Evolutionary conservation across 2,888 invertebrate species (phyloP).

Genomic region (Caenorhabditis sp.): DNA sequence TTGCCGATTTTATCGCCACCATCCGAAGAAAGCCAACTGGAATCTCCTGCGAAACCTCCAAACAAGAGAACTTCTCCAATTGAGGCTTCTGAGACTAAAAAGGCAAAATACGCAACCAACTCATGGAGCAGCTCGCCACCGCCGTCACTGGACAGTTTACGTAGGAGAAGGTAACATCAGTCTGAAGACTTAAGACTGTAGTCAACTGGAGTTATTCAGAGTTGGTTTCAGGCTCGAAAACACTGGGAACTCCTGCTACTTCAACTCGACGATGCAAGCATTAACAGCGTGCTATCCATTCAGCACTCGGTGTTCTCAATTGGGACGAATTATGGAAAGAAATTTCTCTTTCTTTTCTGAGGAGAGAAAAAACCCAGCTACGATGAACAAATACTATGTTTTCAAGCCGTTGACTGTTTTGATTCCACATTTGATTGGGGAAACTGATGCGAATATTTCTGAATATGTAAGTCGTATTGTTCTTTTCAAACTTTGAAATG

Average conservation of each 20-base stretch:
- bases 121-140: too few relatives aligned
- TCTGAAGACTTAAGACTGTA: neutral
- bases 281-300: neutral
- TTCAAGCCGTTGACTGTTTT: neutral
- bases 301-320: neutral
- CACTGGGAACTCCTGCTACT: constrained; percentile 25
- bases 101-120: too few relatives aligned
- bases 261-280: constrained; percentile 19
- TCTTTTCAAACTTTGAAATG: too few relatives aligned
- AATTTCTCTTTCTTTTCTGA: too few relatives aligned
- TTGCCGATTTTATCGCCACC: too few relatives aligned
- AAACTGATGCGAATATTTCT: neutral
- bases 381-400: neutral
- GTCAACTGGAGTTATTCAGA: too few relatives aligned
- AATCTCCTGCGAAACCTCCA: too few relatives aligned
- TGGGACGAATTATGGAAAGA: neutral
- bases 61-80: too few relatives aligned
- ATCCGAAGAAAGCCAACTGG: too few relatives aligned
- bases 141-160: neutral
- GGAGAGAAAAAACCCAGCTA: neutral
- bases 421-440: neutral
- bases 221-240: constrained; percentile 9
- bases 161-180: neutral
- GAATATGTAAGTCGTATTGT: neutral
- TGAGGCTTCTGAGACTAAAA: too few relatives aligned